Percentiles rank a stretch among this genome's conserved stretches.
These are phyloP conservation scores for Euspilapteryx auroguttella DNA, from an alignment of 2,888 invertebrate genomes.

Conservation along the genomic window DNA sequence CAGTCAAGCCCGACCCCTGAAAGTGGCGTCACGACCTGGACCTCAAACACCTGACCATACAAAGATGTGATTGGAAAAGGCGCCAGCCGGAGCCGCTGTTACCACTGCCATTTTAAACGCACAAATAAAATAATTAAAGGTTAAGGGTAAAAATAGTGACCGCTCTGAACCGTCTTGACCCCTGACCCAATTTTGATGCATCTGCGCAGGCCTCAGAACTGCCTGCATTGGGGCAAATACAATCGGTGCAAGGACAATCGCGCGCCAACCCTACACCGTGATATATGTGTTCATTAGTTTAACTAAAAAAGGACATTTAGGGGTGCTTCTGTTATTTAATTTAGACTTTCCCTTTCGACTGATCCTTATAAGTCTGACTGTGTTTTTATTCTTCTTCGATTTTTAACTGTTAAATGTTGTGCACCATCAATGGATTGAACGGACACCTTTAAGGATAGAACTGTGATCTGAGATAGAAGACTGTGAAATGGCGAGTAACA, in stretches of 20 bases:
- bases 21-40: constrained; percentile 20
- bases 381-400: constrained; percentile 12
- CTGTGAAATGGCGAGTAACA: constrained; percentile 36
- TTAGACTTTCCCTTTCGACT: constrained; percentile 17
- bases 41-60: constrained; percentile 23
- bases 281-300: not conserved
- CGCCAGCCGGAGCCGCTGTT: constrained; percentile 12
- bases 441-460: no score
- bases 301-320: no score
- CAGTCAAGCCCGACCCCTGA: constrained; percentile 9
- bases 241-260: no score
- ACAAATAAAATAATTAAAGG: constrained; percentile 5
- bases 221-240: constrained; percentile 26
- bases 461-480: constrained; percentile 9
- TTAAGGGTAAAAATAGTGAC: constrained; percentile 3
- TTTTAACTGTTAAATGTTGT: constrained; percentile 10
- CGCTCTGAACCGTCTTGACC: constrained; percentile 23
- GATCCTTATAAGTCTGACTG: constrained; percentile 30
- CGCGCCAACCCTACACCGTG: constrained; percentile 10
- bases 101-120: constrained; percentile 24
- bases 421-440: constrained; percentile 9
- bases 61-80: constrained; percentile 14
- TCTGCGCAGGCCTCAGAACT: constrained; percentile 27
- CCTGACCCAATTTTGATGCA: constrained; percentile 44
- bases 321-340: no score